These are phyloP conservation scores for Sesamia nonagrioides DNA, from an alignment of 1,140 invertebrate genomes.

Conservation along the genomic window DNA sequence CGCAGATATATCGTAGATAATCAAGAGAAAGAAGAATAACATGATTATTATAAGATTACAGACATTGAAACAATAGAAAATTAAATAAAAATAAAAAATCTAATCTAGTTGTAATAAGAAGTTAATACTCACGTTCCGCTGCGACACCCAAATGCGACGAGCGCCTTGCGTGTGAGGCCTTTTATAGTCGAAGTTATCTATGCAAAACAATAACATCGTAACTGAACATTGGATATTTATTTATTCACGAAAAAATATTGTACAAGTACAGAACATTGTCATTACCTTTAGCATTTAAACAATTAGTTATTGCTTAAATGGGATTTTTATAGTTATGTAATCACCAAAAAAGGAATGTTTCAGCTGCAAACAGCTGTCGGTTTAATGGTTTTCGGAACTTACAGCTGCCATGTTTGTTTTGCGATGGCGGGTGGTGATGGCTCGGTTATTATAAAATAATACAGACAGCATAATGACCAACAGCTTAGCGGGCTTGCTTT, in stretches of 20 bases:
- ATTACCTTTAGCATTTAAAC: background rate
- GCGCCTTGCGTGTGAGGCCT: conserved; percentile 48
- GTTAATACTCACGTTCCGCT: conserved; percentile 71
- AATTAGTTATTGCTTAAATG: background rate
- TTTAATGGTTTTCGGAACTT: background rate
- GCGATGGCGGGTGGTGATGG: background rate
- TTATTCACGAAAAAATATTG: no score
- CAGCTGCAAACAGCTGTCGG: background rate
- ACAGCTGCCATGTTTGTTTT: background rate
- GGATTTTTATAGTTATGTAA: background rate
- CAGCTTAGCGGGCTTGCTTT: no score
- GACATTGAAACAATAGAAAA: background rate
- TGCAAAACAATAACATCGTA: conserved; percentile 3
- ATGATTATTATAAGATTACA: background rate
- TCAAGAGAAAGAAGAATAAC: background rate
- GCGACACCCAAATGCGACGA: conserved; percentile 66
- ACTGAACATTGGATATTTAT: background rate
- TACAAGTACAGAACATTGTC: background rate
- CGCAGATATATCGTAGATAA: background rate
- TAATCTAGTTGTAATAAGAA: conserved; percentile 36
- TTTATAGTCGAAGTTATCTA: conserved; percentile 59
- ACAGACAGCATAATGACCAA: background rate
- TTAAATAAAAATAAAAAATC: background rate
- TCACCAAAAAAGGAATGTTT: conserved; percentile 5
- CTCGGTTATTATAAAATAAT: background rate